A percentile compares a stretch with the other conserved stretches of the same genome.
phyloP scores from a whole-genome alignment of 2,797 vertebrate species.

The Crax fasciolata region DNA sequence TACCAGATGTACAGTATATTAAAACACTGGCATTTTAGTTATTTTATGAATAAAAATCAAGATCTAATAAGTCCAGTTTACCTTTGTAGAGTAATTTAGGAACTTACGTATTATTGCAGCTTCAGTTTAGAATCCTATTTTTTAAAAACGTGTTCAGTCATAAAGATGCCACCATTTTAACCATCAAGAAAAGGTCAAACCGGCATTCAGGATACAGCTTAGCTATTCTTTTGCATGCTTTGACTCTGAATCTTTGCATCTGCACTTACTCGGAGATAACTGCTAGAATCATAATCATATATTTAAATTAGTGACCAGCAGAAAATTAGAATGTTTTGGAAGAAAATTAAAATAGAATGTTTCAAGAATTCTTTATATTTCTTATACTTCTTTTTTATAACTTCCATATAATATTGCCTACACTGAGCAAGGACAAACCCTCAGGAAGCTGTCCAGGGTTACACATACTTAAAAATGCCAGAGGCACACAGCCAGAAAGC shows the following conservation, averaged over 20 bases:
- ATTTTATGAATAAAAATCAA: slow-evolving; percentile 48
- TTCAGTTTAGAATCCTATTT: slow-evolving; percentile 58
- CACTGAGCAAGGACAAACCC: background rate
- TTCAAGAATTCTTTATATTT: slow-evolving; percentile 27
- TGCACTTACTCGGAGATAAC: slow-evolving; percentile 46
- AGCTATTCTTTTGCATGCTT: slow-evolving; percentile 68
- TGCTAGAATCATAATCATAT: slow-evolving; percentile 59
- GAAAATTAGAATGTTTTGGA: slow-evolving; percentile 58
- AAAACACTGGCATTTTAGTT: background rate
- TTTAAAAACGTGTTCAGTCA: slow-evolving; percentile 61
- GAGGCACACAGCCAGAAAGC: background rate
- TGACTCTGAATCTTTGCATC: slow-evolving; percentile 66
- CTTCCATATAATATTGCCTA: background rate
- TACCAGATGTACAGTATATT: background rate
- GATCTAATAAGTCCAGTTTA: slow-evolving; percentile 38
- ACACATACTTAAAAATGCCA: background rate
- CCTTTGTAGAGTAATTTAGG: slow-evolving; percentile 26
- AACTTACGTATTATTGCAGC: slow-evolving; percentile 10
- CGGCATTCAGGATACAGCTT: slow-evolving; percentile 55
- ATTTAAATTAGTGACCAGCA: slow-evolving; percentile 64
- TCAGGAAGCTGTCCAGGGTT: background rate
- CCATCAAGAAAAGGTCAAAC: slow-evolving; percentile 68
- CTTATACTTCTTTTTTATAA: background rate
- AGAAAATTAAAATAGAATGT: background rate
- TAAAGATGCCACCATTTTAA: slow-evolving; percentile 67